Evolutionary conservation across 2,888 invertebrate genomes (phyloP), one percentile per base, ranked within the genome.

Genomic region (Dilophus febrilis): DNA sequence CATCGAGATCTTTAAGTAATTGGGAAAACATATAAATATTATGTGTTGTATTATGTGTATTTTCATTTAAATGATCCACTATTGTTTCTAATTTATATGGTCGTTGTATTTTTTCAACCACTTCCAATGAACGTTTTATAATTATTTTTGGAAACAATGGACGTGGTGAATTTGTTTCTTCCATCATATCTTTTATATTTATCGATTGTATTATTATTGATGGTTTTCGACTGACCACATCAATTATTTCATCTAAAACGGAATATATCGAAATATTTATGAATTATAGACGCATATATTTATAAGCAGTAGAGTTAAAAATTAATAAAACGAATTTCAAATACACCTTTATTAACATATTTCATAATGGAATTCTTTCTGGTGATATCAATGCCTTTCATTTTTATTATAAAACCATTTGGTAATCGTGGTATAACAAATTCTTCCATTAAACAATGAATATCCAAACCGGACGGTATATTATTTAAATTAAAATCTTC

Each of bases 391-490:
- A 16, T 58, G 41, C 1, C 53, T 53, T 32, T 18, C 17, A 41
- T 38, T 36, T 38, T 38, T 22, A 63, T 52, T 31, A 51, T 51
- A 41, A 58, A 62, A 4, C 61, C 59, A 41, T 57, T 53, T 3
- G 63, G 63, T 41, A 63, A 40, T 3, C 60, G 53, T 1, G 63
- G 61, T 36, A 59, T 54, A 26, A 63, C 52, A 44, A 60, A 57
- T 35, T 62, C 55, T 47, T 53, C 53, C 31, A 62, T 50, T 22
- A 63, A 45, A 1, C 54, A 53, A 38, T 55, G 53, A 13, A 63
- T 47, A 42, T 63, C 59, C n/a, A 59, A 50, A 16, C 53, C 52
- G 28, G 48, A 45, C 40, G 63, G 61, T 34, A 62, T 57, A 37
- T 54, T 48, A 4, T 53, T 50, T 48, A 63, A 47, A 46, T 63